Base-by-base conservation (phyloP, 2,888 invertebrate species). In the Caenorhabditis doughertyi region DNA sequence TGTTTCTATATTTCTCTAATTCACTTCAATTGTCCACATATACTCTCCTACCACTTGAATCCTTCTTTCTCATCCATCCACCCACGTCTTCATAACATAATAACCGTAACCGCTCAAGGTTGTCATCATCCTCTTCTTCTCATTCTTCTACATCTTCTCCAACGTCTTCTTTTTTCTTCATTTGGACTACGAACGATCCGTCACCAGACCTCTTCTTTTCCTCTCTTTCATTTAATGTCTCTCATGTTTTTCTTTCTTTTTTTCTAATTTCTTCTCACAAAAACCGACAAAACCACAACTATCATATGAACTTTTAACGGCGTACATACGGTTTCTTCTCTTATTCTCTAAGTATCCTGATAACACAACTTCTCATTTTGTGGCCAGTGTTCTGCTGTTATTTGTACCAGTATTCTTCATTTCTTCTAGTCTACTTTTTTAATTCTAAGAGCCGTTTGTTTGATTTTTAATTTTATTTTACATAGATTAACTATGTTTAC, bases 21-120 rank as follows among this genome's bases (percentile, higher is more conserved):
- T 13, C 42, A 42, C 5, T 42, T 42, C 16, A 9, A 29, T 18
- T 64, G 25, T 80, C 60, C n/a, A 25, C 47, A 21, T 13, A 35
- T 42, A n/a, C n/a, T n/a, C n/a, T n/a, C n/a, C n/a, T n/a, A 49
- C 51, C 42, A 62, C 56, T 49, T 64, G 47, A 64, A 49, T 68
- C 62, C 62, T 8, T 58, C 23, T 35, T 42, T 42, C n/a, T 49
- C 25, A 9, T 9, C 32, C 39, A 42, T 55, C 67, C 47, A 39
- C 21, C 42, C 49, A 65, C 64, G 49, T 16, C 55, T 60, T 76
- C 65, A 76, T 67, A 76, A 76, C 56, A 71, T 81, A 81, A 81
- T 81, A 81, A 81, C 81, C 81, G 65, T 81, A 71, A 73, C 74
- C 73, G 68, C 81, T 81, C 81, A 81, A 81, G 81, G 81, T 81